These are phyloP conservation scores for Fragum whitleyi DNA, from an alignment of 2,888 invertebrate species.

Conservation along the genomic window DNA sequence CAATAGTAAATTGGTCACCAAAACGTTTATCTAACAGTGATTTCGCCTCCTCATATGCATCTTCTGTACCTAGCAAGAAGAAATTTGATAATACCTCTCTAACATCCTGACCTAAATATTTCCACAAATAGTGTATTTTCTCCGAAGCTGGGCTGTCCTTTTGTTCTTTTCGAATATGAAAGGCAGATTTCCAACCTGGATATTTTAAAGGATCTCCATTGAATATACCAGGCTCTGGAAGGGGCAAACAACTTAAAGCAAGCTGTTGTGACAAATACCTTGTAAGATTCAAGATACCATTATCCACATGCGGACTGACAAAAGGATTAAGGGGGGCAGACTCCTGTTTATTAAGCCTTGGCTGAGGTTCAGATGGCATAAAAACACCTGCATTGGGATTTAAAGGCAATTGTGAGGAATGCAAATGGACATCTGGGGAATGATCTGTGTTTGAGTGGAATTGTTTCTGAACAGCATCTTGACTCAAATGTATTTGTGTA, in stretches of 20 bases:
- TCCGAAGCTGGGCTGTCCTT: neutral
- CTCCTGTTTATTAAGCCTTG: too few relatives aligned
- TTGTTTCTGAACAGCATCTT: too few relatives aligned
- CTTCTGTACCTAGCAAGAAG: conserved; percentile 33
- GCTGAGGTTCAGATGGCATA: too few relatives aligned
- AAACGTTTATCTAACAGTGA: conserved; percentile 54
- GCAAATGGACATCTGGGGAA: too few relatives aligned
- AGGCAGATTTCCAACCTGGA: conserved; percentile 4
- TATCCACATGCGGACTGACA: too few relatives aligned
- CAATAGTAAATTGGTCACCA: conserved; percentile 55
- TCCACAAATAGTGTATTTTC: conserved; percentile 49
- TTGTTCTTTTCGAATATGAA: neutral
- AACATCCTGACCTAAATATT: conserved; percentile 32
- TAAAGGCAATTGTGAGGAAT: too few relatives aligned
- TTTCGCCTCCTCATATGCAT: conserved; percentile 50
- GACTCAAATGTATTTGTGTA: too few relatives aligned
- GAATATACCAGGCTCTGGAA: conserved; percentile 15
- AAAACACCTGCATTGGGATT: too few relatives aligned
- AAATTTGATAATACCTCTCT: conserved; percentile 40
- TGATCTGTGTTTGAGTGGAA: too few relatives aligned
- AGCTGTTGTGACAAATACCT: too few relatives aligned
- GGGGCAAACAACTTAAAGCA: conserved; percentile 1
- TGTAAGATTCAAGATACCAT: too few relatives aligned
- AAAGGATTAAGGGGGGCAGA: too few relatives aligned
- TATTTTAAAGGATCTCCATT: conserved; percentile 2